Evolutionary conservation across 2,113 vertebrate genomes (phyloP).

Genomic region (Colossoma macropomum): DNA sequence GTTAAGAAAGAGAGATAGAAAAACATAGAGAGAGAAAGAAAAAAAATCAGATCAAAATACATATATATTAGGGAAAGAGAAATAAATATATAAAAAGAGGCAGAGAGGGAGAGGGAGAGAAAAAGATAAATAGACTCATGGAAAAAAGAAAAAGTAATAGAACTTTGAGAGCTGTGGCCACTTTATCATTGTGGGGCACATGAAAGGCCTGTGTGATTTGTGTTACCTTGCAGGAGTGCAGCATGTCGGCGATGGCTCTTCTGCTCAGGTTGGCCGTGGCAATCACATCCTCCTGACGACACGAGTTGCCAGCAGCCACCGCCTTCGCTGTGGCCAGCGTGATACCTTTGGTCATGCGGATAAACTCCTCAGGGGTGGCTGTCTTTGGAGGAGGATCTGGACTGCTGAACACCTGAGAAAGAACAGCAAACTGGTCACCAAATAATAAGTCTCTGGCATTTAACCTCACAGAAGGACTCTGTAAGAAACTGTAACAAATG

Average conservation of each 20-base stretch:
- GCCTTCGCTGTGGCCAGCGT: slow-evolving; percentile 97
- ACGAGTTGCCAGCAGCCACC: slow-evolving; percentile 95
- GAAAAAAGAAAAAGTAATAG: neutral
- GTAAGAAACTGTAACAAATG: no score
- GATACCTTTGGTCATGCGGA: slow-evolving; percentile 98
- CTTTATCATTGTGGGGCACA: neutral
- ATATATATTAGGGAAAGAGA: no score
- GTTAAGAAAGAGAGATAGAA: no score
- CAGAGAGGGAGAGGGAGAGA: no score
- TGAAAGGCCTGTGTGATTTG: neutral
- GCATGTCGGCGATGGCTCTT: slow-evolving; percentile 94
- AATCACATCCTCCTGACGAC: slow-evolving; percentile 95
- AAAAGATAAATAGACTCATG: no score
- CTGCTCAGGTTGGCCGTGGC: slow-evolving; percentile 95
- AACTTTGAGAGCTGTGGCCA: neutral
- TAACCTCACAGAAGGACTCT: no score
- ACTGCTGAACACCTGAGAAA: slow-evolving; percentile 88
- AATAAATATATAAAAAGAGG: no score
- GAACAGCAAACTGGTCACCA: neutral
- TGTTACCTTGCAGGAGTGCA: slow-evolving; percentile 94
- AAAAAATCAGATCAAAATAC: no score
- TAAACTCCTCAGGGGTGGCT: slow-evolving; percentile 95
- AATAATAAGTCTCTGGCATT: neutral
- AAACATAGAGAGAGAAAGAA: no score
- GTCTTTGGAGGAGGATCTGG: slow-evolving; percentile 88